Percentiles rank a stretch among this genome's conserved stretches.
These are phyloP conservation scores for Griposia aprilina DNA, from an alignment of 2,888 invertebrate genomes.

Conservation along the genomic window DNA sequence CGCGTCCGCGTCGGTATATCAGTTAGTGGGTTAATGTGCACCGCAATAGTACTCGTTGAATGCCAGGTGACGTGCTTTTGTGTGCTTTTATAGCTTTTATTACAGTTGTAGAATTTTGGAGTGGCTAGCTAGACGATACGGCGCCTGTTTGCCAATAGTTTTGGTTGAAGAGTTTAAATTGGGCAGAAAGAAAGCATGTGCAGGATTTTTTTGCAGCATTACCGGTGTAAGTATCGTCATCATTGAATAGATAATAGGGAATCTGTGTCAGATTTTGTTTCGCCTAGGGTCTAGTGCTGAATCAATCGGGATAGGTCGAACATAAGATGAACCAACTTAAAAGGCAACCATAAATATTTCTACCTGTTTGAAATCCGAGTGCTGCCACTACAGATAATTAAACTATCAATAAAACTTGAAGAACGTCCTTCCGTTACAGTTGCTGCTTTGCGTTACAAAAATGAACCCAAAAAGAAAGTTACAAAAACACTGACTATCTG, in stretches of 20 bases:
- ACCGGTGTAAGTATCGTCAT: too few relatives aligned
- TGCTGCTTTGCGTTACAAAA: constrained; percentile 11
- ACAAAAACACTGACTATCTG: constrained; percentile 18
- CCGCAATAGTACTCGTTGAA: constrained; percentile 62
- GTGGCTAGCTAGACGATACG: constrained; percentile 19
- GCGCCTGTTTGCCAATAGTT: not conserved
- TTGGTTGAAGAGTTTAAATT: not conserved
- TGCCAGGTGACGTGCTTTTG: constrained; percentile 70
- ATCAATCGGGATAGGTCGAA: not conserved
- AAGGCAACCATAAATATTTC: constrained; percentile 35
- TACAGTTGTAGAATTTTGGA: constrained; percentile 15
- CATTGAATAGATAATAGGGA: not conserved
- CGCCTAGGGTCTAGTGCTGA: not conserved
- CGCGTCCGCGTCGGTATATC: constrained; percentile 65
- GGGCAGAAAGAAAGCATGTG: not conserved
- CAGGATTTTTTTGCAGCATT: not conserved
- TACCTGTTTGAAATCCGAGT: constrained; percentile 32
- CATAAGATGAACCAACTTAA: constrained; percentile 1
- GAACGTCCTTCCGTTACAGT: constrained; percentile 22
- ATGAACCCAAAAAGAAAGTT: constrained; percentile 26
- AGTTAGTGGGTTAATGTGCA: constrained; percentile 73
- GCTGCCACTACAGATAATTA: constrained; percentile 12
- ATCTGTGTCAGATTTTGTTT: not conserved
- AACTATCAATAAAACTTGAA: constrained; percentile 34
- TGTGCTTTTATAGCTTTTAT: constrained; percentile 47